A percentile compares a stretch with the other conserved stretches of the same genome.
phyloP scores from a whole-genome alignment of 2,113 vertebrate genomes.

The Ranitomeya imitator region DNA sequence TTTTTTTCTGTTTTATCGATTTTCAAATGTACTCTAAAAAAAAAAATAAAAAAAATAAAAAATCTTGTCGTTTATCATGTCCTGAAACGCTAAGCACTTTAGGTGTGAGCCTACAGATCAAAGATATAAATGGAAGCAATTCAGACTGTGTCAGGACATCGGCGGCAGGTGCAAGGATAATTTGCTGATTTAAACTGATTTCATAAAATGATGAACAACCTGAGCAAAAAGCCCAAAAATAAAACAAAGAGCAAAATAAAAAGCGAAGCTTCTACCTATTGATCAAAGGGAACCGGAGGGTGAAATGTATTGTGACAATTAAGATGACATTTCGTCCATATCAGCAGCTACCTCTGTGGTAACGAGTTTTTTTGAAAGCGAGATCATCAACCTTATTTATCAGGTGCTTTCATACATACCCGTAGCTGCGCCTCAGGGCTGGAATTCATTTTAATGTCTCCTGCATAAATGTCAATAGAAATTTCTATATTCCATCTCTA shows the following conservation, averaged over 20 bases:
- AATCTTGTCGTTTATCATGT: constrained; percentile 30
- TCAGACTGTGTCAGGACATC: constrained; percentile 43
- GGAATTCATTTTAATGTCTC: not conserved
- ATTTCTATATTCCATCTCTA: not conserved
- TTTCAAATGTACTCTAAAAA: constrained; percentile 17
- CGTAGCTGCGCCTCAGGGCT: not conserved
- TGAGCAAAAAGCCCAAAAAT: constrained; percentile 39
- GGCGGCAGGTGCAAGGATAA: constrained; percentile 53
- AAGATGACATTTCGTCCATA: constrained; percentile 8
- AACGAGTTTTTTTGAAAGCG: not conserved
- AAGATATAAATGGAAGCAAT: constrained; percentile 57
- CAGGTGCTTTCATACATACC: not conserved
- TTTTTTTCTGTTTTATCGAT: constrained; percentile 40
- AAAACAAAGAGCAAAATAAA: constrained; percentile 37
- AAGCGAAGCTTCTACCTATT: constrained; percentile 1
- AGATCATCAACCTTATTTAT: constrained; percentile 27
- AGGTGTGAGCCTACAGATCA: constrained; percentile 53
- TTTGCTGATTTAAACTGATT: constrained; percentile 56
- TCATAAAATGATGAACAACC: constrained; percentile 48
- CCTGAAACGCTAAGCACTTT: constrained; percentile 35
- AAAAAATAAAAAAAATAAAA: constrained; percentile 6
- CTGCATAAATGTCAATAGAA: not conserved
- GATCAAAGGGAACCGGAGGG: constrained; percentile 26
- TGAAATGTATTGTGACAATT: not conserved
- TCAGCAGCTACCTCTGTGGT: constrained; percentile 19